Conservation (phyloP, 2,113 vertebrate species). For the Abramis brama region DNA sequence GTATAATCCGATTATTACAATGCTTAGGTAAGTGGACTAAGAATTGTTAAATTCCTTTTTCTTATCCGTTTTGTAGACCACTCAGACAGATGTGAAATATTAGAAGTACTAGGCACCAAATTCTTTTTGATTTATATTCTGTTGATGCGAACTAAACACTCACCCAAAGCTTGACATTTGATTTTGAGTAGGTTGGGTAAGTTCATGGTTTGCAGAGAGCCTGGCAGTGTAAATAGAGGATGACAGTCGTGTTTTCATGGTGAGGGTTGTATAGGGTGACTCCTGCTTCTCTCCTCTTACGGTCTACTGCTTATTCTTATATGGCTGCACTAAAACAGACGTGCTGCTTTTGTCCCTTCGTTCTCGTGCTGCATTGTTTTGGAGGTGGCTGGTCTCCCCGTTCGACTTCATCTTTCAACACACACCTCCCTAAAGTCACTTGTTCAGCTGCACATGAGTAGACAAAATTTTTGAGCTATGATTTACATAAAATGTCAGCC, state of each 20-base stretch:
- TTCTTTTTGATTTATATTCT: background rate
- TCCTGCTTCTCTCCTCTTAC: slow-evolving; percentile 22
- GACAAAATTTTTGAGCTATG: background rate
- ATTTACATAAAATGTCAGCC: background rate
- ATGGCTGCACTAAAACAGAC: slow-evolving; percentile 50
- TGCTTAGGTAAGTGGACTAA: background rate
- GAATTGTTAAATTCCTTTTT: background rate
- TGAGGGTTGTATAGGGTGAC: slow-evolving; percentile 20
- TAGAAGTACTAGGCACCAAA: background rate
- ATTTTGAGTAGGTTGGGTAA: background rate
- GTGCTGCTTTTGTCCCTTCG: slow-evolving; percentile 42
- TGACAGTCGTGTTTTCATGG: slow-evolving; percentile 26
- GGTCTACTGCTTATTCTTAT: slow-evolving; percentile 43
- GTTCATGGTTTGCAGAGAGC: background rate
- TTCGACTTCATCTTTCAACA: slow-evolving; percentile 30
- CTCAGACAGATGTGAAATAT: background rate
- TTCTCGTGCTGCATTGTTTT: slow-evolving; percentile 34
- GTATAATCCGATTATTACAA: background rate
- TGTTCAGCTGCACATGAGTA: background rate
- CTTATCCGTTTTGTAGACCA: background rate
- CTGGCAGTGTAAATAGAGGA: background rate
- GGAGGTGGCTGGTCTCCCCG: slow-evolving; percentile 18
- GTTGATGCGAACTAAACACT: background rate
- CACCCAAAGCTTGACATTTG: background rate
- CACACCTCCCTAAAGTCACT: slow-evolving; percentile 15